phyloP scores from a whole-genome alignment of 2,888 invertebrate species.

The Bimastos eiseni region DNA sequence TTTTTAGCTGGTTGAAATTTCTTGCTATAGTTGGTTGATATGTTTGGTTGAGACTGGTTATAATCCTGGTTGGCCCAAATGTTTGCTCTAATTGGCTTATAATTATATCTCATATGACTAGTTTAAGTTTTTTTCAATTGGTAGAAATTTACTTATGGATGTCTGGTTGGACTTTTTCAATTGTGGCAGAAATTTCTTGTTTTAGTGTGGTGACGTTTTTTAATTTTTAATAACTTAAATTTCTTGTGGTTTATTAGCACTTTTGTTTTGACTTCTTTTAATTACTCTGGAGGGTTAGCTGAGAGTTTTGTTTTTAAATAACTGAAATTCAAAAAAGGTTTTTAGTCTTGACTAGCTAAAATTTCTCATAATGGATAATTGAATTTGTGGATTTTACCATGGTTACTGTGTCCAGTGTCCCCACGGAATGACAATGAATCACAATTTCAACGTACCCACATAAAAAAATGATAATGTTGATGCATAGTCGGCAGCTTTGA shows the following conservation, averaged over 20 bases:
- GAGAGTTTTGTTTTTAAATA: not conserved
- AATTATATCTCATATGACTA: not conserved
- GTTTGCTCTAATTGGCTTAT: not conserved
- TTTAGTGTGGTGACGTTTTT: no score
- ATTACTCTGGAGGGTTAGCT: not conserved
- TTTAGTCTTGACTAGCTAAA: not conserved
- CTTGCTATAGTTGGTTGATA: not conserved
- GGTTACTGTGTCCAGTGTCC: no score
- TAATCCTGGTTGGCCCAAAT: not conserved
- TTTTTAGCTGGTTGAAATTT: not conserved
- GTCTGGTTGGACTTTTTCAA: no score
- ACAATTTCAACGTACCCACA: no score
- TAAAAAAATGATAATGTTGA: no score
- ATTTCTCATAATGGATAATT: not conserved
- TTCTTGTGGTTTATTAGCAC: not conserved
- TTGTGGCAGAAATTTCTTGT: not conserved
- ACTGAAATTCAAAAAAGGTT: not conserved
- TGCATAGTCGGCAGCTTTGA: no score
- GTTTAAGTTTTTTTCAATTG: not conserved
- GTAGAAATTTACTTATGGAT: not conserved
- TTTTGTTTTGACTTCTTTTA: not conserved
- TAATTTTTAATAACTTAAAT: not conserved
- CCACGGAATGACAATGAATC: no score
- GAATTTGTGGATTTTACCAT: not conserved
- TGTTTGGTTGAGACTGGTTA: not conserved